These are phyloP conservation scores for Cephus nigrinus DNA, from an alignment of 2,888 invertebrate species.

Conservation along the genomic window DNA sequence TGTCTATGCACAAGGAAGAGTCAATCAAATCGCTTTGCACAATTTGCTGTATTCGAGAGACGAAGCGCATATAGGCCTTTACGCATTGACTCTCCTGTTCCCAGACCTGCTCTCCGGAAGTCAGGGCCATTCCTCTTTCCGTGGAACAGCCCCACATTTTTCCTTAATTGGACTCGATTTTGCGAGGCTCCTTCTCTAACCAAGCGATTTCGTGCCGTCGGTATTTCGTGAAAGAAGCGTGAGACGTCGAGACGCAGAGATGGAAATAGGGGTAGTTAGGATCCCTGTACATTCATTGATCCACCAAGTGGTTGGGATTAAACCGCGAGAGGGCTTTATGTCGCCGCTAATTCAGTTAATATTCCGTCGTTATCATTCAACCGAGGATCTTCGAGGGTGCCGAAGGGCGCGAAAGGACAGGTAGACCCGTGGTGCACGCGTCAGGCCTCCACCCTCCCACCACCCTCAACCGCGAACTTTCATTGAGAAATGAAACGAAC, in stretches of 20 bases:
- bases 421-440: no score
- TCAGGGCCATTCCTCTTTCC: neutral
- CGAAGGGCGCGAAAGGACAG: neutral
- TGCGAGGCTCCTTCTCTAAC: no score
- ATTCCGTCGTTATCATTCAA: constrained; percentile 38
- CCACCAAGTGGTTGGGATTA: constrained; percentile 45
- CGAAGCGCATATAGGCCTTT: neutral
- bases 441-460: no score
- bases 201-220: no score
- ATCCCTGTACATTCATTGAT: constrained; percentile 28
- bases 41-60: constrained; percentile 36
- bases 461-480: no score
- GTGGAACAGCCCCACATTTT: no score
- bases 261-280: constrained; percentile 32
- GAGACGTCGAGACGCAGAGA: neutral
- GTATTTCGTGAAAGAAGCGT: no score
- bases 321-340: constrained; percentile 52
- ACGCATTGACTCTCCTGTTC: neutral
- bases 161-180: no score
- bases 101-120: neutral
- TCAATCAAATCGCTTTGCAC: constrained; percentile 53
- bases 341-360: constrained; percentile 52
- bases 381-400: no score
- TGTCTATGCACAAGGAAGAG: constrained; percentile 47
- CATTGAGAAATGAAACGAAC: no score